phyloP scores from a whole-genome alignment of 2,888 invertebrate species.

The Dimorphilus gyrociliatus region DNA sequence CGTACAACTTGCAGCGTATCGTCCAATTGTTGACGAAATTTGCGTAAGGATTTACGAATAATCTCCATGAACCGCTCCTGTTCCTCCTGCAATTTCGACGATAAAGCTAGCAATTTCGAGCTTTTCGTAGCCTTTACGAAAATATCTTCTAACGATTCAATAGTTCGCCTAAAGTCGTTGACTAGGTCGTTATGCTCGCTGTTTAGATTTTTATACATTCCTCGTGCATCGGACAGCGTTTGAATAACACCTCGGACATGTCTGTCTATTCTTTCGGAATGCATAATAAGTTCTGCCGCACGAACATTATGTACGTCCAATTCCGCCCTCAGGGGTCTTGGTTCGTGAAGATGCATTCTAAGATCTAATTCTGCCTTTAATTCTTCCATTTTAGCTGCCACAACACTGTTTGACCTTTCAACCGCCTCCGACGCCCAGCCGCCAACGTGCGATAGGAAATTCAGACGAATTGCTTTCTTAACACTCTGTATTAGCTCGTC shows the following conservation, averaged over 20 bases:
- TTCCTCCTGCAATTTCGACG: slow-evolving; percentile 28
- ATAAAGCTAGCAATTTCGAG: slow-evolving; percentile 27
- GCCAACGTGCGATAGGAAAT: slow-evolving; percentile 33
- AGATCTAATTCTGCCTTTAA: slow-evolving; percentile 35
- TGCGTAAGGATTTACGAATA: slow-evolving; percentile 29
- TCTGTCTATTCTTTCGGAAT: slow-evolving; percentile 30
- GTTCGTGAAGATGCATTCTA: slow-evolving; percentile 33
- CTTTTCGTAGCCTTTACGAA: slow-evolving; percentile 36
- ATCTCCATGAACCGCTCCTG: slow-evolving; percentile 32
- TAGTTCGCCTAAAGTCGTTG: slow-evolving; percentile 24
- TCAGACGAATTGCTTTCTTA: slow-evolving; percentile 32
- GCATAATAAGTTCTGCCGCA: slow-evolving; percentile 37
- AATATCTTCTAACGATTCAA: slow-evolving; percentile 28
- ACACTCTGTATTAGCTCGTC: no score
- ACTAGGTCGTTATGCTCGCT: slow-evolving; percentile 26
- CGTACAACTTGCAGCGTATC: slow-evolving; percentile 32
- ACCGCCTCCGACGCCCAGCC: slow-evolving; percentile 27
- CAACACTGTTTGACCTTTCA: slow-evolving; percentile 25
- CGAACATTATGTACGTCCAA: slow-evolving; percentile 36
- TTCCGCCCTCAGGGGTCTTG: slow-evolving; percentile 28
- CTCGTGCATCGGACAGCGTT: slow-evolving; percentile 25
- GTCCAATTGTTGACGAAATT: slow-evolving; percentile 33
- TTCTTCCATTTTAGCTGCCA: slow-evolving; percentile 35
- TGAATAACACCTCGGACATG: slow-evolving; percentile 33
- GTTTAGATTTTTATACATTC: slow-evolving; percentile 24